A percentile compares a stretch with the other conserved stretches of the same genome.
Evolutionary conservation across 2,113 vertebrate species (phyloP).

Genomic region (Rhynchopsitta pachyrhyncha): DNA sequence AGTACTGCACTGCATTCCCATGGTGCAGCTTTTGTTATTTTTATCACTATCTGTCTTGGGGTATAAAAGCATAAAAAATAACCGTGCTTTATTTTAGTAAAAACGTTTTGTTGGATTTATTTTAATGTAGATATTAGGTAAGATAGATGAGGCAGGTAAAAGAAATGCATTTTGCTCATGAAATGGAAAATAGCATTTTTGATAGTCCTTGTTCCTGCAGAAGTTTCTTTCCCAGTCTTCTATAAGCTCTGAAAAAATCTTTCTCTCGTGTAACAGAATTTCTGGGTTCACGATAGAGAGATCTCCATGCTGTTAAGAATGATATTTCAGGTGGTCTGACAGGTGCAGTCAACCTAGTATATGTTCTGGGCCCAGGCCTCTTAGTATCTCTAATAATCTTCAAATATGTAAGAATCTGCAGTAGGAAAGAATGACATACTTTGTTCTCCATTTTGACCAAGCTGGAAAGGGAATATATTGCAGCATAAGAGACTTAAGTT

Average conservation of each 20-base stretch:
- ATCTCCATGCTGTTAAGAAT: background rate
- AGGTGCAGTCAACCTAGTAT: background rate
- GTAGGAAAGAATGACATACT: background rate
- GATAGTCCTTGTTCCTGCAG: background rate
- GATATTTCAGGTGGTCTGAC: background rate
- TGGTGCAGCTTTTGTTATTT: background rate
- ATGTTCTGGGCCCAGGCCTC: background rate
- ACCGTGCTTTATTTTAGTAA: background rate
- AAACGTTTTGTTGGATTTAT: background rate
- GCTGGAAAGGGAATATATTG: background rate
- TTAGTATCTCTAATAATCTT: background rate
- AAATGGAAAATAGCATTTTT: background rate
- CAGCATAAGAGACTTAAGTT: background rate
- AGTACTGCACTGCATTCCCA: background rate
- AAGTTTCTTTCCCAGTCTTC: background rate
- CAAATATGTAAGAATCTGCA: background rate
- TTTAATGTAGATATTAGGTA: background rate
- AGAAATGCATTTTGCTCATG: background rate
- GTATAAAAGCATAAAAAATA: background rate
- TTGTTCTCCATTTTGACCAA: background rate
- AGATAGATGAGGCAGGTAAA: background rate
- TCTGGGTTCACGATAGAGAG: background rate
- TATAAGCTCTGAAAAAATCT: background rate
- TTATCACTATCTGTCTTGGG: background rate
- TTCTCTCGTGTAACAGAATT: background rate